Evolutionary conservation across 2,797 vertebrate genomes (phyloP), one percentile per base, ranked within the genome.

Genomic region (Karalla daura): DNA sequence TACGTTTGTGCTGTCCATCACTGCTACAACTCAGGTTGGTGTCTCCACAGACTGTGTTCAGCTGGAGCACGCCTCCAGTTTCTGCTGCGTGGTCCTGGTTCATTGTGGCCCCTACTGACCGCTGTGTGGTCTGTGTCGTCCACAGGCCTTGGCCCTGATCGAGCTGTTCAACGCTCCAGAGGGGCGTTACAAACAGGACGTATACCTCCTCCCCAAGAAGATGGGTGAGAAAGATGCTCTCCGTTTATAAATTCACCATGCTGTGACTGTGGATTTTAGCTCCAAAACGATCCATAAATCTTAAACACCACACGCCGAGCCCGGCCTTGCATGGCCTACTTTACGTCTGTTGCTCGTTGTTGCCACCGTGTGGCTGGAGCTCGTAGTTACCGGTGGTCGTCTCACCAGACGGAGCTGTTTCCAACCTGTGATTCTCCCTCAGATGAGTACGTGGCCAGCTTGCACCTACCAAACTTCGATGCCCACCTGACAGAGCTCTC

Each of bases 1-100:
- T 63, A 98, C 98, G 6, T 99, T 99, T 74, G 98, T 99, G 20
- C 92, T 98, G 76, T 99, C 97, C 76, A 99, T 99, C 92, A 99
- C 98, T 1, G 98, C 98, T 52, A 99, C 97, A 20, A 99, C 98
- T 56, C 97, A 99, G 96, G 97, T 97, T 70, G 58, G 86, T 76
- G 28, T 4, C 15, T 30, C 35, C 15, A 27, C 37, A 37, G 11
- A 25, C 13, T 13, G 11, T 24, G 7, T 0, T 5, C 30, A 36
- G 27, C 23, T 25, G 10, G 20, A 46, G 35, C 30, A 41, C 24
- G 14, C 49, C 21, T 62, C n/a, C n/a, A n/a, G n/a, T n/a, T n/a
- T n/a, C n/a, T n/a, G n/a, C n/a, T 44, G 18, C 35, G 20, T 9
- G 37, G 37, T 63, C 1, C 18, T 28, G 27, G n/a, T 23, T 10